Evolutionary conservation across 2,888 invertebrate genomes (phyloP), one percentile per base, ranked within the genome.

Genomic region (Microctonus hyperodae): DNA sequence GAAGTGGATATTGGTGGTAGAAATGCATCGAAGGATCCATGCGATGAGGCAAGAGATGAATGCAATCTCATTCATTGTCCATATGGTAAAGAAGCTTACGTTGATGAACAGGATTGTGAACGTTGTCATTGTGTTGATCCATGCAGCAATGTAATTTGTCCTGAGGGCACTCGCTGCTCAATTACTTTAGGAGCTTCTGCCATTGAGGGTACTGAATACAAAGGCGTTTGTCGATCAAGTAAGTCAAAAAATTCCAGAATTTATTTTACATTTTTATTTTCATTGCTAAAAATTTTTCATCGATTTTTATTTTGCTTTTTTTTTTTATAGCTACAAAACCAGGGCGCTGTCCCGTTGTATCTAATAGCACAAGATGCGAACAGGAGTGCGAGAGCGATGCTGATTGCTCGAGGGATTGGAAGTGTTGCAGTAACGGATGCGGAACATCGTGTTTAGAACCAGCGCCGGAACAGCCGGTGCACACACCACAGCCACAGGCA

Each of bases 341-440:
- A n/a, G 92, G 92, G 3, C 83, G 83, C 28, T 93, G 92, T 77
- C 92, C 92, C 2, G 79, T 76, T 53, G 78, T 88, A 22, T 83
- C 83, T 9, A 82, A 82, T 57, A 82, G 85, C 59, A 86, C 87
- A 13, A 77, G 83, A 55, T 95, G 96, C 80, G 88, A 87, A 9
- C 86, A 86, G 35, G 91, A 93, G 81, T 96, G 96, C 78, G 85
- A 86, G 69, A 89, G 89, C 63, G 96, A 96, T 81, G 92, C 93
- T 0, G 93, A 95, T 79, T 97, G 96, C 80, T 84, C 88, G 13
- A 90, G 89, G 35, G 88, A 89, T 25, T 87, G 89, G 80, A 96
- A 96, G 84, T 96, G 96, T 81, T 97, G 96, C 82, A 84, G 85
- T 70, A 90, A 90, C 75, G 93, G 92, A 60, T 96, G 96, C 82